Evolutionary conservation across 2,797 vertebrate species (phyloP), one percentile per base, ranked within the genome.

Genomic region (Spheniscus humboldti): DNA sequence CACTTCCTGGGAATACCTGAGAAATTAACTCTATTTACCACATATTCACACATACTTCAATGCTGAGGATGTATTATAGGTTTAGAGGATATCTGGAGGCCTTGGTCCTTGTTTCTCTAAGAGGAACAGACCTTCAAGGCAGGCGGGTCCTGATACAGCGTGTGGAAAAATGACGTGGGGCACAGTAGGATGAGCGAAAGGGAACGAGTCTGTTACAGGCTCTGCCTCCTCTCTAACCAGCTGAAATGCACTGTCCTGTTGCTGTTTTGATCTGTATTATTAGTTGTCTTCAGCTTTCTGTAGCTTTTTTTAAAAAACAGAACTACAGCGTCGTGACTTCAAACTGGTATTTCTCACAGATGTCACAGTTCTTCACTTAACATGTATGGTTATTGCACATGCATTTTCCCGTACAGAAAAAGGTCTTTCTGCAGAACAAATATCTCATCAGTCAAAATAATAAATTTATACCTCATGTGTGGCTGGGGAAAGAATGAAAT

Each of bases 381-480:
- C 24, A 56, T 39, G 28, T 55, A 50, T 9, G 20, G 48, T 77
- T 85, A 53, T 39, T 43, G 4, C 23, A 45, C 3, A 3, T 59
- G 52, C 43, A 78, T 93, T 94, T 81, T 67, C 68, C 71, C 33
- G 23, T 90, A 96, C 88, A 91, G 92, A 91, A 96, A 55, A 95
- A 88, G 28, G 55, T 92, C 69, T 96, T 93, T 86, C 63, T 91
- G 64, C 76, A 92, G 88, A 86, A 68, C 10, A 4, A 88, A 91
- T 94, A 83, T 90, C 69, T 97, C 91, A 95, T 94, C 88, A 96
- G 82, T 90, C 95, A 96, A 90, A 79, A 97, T 95, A 96, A 94
- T 64, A 95, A 96, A 96, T 93, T 79, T 80, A 90, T 84, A 89
- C 83, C 86, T 94, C 84, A 78, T 97, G 59, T 92, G 84, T 94